phyloP scores from a whole-genome alignment of 2,113 vertebrate genomes.

The Carollia perspicillata region DNA sequence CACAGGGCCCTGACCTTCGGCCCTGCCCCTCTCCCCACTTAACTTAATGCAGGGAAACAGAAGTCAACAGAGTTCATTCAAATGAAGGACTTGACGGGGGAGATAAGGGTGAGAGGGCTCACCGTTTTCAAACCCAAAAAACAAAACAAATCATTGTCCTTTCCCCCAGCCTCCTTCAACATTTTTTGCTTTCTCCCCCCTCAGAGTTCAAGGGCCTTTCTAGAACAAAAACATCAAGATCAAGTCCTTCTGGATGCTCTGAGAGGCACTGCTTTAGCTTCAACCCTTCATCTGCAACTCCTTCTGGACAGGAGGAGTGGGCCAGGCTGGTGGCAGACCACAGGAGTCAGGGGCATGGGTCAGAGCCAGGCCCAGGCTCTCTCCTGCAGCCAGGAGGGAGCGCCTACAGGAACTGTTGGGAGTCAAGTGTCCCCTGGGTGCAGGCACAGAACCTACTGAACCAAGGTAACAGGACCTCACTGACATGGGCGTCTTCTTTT shows the following conservation, averaged over 20 bases:
- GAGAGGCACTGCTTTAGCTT: background rate
- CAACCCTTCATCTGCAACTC: background rate
- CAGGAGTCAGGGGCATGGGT: background rate
- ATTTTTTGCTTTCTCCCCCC: background rate
- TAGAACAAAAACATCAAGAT: background rate
- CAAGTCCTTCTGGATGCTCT: background rate
- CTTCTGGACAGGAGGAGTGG: too few relatives aligned
- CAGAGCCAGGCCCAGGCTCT: background rate
- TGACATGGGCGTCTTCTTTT: background rate
- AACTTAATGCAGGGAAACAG: background rate
- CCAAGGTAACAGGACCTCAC: background rate
- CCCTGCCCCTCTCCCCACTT: background rate
- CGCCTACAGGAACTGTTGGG: rapidly evolving
- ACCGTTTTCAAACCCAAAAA: background rate
- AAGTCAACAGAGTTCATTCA: background rate
- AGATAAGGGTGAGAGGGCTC: background rate
- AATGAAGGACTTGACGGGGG: background rate
- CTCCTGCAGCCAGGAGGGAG: background rate
- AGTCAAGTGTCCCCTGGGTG: background rate
- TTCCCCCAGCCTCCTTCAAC: background rate
- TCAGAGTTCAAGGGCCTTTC: background rate
- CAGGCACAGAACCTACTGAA: background rate
- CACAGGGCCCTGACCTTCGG: background rate
- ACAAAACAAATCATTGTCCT: background rate
- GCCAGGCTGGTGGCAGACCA: background rate